A percentile compares a stretch with the other conserved stretches of the same genome.
These are phyloP conservation scores for Pocota personata DNA, from an alignment of 2,888 invertebrate genomes.

Conservation along the genomic window DNA sequence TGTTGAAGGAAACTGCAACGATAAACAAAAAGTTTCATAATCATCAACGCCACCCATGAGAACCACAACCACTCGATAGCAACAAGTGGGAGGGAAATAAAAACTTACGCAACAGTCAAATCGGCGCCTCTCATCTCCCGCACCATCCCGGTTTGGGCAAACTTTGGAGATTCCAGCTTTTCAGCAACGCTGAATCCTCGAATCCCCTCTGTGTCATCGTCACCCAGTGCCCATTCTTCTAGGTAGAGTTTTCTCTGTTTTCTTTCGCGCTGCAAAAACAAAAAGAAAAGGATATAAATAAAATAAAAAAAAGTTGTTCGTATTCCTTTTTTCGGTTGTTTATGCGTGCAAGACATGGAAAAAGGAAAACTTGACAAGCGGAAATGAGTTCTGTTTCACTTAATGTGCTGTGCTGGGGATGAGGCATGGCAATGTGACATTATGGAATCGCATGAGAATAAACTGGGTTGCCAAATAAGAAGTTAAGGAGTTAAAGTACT, in stretches of 20 bases:
- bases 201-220: conserved; percentile 90
- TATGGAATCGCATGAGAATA: neutral
- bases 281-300: neutral
- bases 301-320: neutral
- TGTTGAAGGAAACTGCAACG: conserved; percentile 87
- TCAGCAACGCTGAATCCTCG: conserved; percentile 95
- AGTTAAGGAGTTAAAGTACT: too few relatives aligned
- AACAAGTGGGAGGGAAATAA: conserved; percentile 32
- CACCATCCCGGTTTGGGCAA: conserved; percentile 91
- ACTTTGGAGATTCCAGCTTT: conserved; percentile 90
- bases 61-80: neutral
- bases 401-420: neutral
- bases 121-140: conserved; percentile 94
- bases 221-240: conserved; percentile 96
- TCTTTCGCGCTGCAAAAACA: conserved; percentile 89
- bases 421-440: neutral
- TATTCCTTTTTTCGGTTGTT: neutral
- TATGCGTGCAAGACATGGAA: neutral
- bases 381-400: neutral
- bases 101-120: conserved; percentile 87
- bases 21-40: conserved; percentile 2
- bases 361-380: neutral
- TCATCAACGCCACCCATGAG: neutral
- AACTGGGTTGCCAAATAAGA: neutral
- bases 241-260: conserved; percentile 96